Conservation (phyloP, 2,797 vertebrate species). For the Propithecus deckenii region DNA sequence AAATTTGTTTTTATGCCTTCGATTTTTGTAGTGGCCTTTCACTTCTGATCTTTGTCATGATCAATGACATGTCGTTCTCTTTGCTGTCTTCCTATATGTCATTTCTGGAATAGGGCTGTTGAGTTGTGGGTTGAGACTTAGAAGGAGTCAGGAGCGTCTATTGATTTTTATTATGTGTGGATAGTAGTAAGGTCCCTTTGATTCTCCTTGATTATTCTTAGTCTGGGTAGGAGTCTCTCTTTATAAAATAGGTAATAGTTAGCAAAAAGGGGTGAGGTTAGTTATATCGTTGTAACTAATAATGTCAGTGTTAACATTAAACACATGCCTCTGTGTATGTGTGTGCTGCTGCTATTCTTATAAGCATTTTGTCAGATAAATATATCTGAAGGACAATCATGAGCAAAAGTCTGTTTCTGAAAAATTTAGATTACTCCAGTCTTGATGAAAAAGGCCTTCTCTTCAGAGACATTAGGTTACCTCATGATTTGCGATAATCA, state of each 20-base stretch:
- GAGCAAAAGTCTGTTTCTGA: not conserved
- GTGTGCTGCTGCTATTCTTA: not conserved
- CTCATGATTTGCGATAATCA: conserved; percentile 53
- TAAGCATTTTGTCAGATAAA: not conserved
- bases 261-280: not conserved
- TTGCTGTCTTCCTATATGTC: not conserved
- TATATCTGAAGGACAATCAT: not conserved
- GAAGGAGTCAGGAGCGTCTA: not conserved
- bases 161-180: not conserved
- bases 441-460: not conserved
- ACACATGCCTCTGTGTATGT: not conserved
- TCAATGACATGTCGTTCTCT: not conserved
- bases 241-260: not conserved
- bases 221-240: not conserved
- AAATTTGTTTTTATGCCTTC: not conserved
- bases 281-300: not conserved
- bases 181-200: not conserved
- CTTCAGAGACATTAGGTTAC: conserved; percentile 30
- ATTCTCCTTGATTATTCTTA: not conserved
- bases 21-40: not conserved
- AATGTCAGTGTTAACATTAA: not conserved
- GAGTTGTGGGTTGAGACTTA: not conserved
- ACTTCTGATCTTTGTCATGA: not conserved
- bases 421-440: not conserved
- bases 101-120: conserved; percentile 19